A percentile compares a stretch with the other conserved stretches of the same genome.
phyloP scores from a whole-genome alignment of 1,140 invertebrate genomes.

The Elysia chlorotica region DNA sequence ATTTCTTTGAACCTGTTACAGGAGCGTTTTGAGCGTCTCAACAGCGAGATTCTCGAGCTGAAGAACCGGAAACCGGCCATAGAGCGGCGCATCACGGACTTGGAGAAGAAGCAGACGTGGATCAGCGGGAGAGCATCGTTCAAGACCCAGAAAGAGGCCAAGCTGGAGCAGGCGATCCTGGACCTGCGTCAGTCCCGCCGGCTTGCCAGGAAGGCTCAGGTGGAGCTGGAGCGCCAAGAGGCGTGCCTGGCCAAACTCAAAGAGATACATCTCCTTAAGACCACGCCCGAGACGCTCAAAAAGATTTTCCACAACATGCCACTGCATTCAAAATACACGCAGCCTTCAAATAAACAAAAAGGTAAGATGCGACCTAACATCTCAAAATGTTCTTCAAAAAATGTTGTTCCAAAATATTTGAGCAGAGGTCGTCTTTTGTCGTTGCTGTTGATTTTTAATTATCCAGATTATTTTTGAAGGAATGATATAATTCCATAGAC shows the following conservation, averaged over 20 bases:
- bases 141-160: constrained; percentile 12
- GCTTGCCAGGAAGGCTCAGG: constrained; percentile 31
- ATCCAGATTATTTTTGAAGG: no score
- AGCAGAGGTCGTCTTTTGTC: no score
- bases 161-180: constrained; percentile 18
- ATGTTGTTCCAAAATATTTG: no score
- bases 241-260: constrained; percentile 33
- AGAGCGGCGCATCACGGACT: constrained; percentile 30
- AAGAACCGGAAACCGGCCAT: constrained; percentile 27
- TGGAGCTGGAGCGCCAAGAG: constrained; percentile 36
- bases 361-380: no score
- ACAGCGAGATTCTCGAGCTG: constrained; percentile 29
- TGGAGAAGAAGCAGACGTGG: constrained; percentile 30
- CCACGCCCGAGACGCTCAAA: constrained; percentile 36
- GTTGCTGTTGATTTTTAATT: no score
- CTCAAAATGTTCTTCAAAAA: no score
- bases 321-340: constrained; percentile 20
- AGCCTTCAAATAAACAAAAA: constrained; percentile 13
- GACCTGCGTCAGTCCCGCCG: constrained; percentile 22
- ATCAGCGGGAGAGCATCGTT: not conserved
- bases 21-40: constrained; percentile 29
- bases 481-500: no score
- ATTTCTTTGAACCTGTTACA: not conserved
- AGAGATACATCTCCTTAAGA: constrained; percentile 42
- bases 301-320: constrained; percentile 50